Percentiles rank a stretch among this genome's conserved stretches.
These are phyloP conservation scores for Canis aureus DNA, from an alignment of 2,113 vertebrate genomes.

Conservation along the genomic window DNA sequence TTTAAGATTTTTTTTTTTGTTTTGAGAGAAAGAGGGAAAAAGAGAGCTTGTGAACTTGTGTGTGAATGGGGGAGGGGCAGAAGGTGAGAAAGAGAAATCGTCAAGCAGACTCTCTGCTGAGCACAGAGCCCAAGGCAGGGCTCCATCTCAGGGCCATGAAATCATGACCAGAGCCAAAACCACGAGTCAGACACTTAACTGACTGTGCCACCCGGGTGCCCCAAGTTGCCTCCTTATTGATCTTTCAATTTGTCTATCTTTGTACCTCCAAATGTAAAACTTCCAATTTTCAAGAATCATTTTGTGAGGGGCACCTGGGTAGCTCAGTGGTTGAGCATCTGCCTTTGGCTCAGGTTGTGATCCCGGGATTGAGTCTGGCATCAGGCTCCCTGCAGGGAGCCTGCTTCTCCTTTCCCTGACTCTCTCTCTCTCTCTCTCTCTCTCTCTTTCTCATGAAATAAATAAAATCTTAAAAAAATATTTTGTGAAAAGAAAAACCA, in stretches of 20 bases:
- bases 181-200: not conserved
- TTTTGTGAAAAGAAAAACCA: not conserved
- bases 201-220: not conserved
- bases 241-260: not conserved
- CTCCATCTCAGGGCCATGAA: not conserved
- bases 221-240: constrained; percentile 12
- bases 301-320: not conserved
- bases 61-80: not conserved
- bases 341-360: too few relatives aligned
- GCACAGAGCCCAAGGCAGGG: too few relatives aligned
- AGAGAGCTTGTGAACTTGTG: too few relatives aligned
- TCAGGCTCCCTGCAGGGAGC: too few relatives aligned
- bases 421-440: too few relatives aligned
- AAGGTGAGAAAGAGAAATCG: not conserved
- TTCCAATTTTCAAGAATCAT: constrained; percentile 5
- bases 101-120: too few relatives aligned
- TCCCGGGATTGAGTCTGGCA: too few relatives aligned
- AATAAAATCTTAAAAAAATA: too few relatives aligned
- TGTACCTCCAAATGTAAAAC: not conserved
- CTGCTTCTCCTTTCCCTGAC: too few relatives aligned
- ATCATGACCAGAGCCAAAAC: not conserved
- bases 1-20: not conserved
- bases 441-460: too few relatives aligned
- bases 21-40: not conserved
- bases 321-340: too few relatives aligned